Conservation (phyloP, 2,113 vertebrate genomes). For the Semnornis frantzii region DNA sequence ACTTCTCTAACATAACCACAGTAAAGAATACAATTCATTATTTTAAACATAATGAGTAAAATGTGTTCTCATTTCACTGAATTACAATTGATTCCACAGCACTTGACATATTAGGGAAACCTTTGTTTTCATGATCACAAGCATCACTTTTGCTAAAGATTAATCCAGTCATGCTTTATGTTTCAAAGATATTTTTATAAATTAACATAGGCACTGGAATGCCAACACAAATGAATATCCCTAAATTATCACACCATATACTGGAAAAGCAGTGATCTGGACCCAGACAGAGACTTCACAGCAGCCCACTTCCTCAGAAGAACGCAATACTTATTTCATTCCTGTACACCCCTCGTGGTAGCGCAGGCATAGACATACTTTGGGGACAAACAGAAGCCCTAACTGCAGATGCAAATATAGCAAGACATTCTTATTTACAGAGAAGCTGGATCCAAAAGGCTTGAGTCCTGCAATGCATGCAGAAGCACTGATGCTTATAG, state of each 20-base stretch:
- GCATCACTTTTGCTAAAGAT: background rate
- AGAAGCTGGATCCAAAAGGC: background rate
- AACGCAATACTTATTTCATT: background rate
- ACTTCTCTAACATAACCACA: background rate
- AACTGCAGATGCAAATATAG: fast-evolving
- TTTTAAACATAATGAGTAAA: slow-evolving; percentile 1
- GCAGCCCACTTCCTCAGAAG: background rate
- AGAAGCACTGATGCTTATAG: background rate
- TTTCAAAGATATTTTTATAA: background rate
- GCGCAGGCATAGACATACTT: background rate
- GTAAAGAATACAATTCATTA: background rate
- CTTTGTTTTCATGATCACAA: background rate
- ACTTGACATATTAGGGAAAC: background rate
- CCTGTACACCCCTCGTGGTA: fast-evolving
- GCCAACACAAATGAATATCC: background rate
- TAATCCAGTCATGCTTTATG: fast-evolving
- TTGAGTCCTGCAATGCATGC: fast-evolving
- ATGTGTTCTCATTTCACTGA: background rate
- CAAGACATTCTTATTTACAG: background rate
- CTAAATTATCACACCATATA: fast-evolving
- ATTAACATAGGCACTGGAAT: background rate
- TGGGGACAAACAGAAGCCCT: background rate
- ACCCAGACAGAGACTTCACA: background rate
- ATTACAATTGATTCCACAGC: background rate
- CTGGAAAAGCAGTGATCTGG: background rate